phyloP scores from a whole-genome alignment of 1,140 invertebrate genomes.

The Drosophila pachea region DNA sequence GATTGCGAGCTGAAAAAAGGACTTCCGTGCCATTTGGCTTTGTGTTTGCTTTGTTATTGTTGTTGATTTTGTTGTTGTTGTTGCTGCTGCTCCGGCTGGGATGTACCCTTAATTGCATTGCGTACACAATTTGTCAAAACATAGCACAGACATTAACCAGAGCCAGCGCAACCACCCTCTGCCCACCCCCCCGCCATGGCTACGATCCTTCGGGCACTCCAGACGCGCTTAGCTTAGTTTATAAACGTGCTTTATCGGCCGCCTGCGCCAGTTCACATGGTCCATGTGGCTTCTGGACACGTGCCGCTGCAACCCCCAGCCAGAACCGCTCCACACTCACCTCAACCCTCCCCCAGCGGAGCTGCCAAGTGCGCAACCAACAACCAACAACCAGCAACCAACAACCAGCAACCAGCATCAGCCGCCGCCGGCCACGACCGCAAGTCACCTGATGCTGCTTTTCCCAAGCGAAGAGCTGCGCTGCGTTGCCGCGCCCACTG shows the following conservation, averaged over 20 bases:
- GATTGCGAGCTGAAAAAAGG: slow-evolving; percentile 8
- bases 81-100: not conserved
- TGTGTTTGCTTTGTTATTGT: not conserved
- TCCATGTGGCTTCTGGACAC: slow-evolving; percentile 43
- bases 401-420: slow-evolving; percentile 5
- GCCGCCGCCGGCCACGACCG: slow-evolving; percentile 15
- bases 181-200: not conserved
- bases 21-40: not conserved
- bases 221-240: not conserved
- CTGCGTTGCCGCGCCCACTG: slow-evolving; percentile 22
- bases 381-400: slow-evolving; percentile 13
- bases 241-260: slow-evolving; percentile 66
- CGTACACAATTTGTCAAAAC: slow-evolving; percentile 63
- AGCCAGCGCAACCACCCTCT: not conserved
- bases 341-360: not conserved
- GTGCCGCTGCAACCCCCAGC: slow-evolving; percentile 40
- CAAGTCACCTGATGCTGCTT: slow-evolving; percentile 68
- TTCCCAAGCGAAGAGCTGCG: slow-evolving; percentile 46
- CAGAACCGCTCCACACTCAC: not conserved
- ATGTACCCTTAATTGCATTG: slow-evolving; percentile 48
- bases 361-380: slow-evolving; percentile 34
- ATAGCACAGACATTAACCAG: slow-evolving; percentile 12
- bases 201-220: not conserved
- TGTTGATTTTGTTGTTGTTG: not conserved
- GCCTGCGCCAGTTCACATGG: slow-evolving; percentile 43